phyloP scores from a whole-genome alignment of 2,888 invertebrate species.

The Acanthosoma haemorrhoidale region DNA sequence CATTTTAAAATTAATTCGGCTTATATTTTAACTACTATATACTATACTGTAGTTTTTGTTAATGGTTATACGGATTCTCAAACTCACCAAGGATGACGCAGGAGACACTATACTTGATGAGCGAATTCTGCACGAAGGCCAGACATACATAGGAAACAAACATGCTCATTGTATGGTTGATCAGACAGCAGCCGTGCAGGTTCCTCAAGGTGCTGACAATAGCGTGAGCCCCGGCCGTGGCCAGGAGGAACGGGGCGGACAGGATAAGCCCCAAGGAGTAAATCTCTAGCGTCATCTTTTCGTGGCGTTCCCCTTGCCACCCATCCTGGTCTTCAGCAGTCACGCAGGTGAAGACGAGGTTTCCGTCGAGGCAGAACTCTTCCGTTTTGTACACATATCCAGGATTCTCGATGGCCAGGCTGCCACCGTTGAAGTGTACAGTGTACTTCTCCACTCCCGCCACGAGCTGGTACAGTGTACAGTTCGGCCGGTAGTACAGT shows the following conservation, averaged over 20 bases:
- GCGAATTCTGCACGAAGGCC: conserved; percentile 38
- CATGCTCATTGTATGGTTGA: conserved; percentile 43
- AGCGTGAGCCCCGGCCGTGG: conserved; percentile 51
- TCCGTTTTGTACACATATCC: not conserved
- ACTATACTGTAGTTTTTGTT: too few species aligned
- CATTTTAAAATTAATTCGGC: too few species aligned
- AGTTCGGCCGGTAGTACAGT: not conserved
- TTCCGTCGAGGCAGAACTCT: not conserved
- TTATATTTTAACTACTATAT: too few species aligned
- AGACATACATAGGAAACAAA: conserved; percentile 42
- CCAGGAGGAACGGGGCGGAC: conserved; percentile 53
- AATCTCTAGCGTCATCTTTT: not conserved
- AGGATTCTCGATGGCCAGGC: not conserved
- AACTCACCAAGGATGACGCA: not conserved
- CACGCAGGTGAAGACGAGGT: not conserved
- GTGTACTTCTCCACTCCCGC: not conserved
- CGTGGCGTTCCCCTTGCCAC: not conserved
- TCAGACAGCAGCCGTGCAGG: conserved; percentile 44
- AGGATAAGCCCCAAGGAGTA: conserved; percentile 48
- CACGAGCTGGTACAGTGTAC: not conserved
- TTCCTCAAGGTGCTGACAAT: conserved; percentile 53
- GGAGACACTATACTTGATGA: not conserved
- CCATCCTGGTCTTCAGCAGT: not conserved
- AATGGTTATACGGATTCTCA: too few species aligned
- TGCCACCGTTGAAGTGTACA: not conserved